Base-by-base conservation (phyloP, 2,797 vertebrate species). In the Sebastes elongatus region DNA sequence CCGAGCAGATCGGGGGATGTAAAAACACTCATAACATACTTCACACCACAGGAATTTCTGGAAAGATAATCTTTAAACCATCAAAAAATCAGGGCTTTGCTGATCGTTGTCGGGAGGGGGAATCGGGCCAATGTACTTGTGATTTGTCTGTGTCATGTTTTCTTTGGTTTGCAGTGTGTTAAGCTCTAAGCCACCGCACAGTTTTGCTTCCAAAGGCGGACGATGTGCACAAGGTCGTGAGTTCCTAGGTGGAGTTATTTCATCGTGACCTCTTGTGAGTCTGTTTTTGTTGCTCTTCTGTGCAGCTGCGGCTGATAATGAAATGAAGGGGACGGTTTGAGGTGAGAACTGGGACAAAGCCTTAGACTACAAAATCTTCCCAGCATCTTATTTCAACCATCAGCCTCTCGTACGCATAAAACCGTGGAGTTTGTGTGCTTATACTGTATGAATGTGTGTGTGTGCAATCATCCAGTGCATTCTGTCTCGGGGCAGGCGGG, bases 381-480 rank as follows among this genome's bases (percentile, higher is more conserved):
- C 32, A 68, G 49, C 53, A 30, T 27, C 57, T 57, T 18, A 30
- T 68, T 81, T 83, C 65, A 70, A 28, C 73, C 30, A 5, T 27
- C 61, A 80, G 67, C 30, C 56, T 52, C 67, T 57, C 38, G 49
- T 13, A 65, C 35, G 20, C 63, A 80, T 72, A 42, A 74, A 71
- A 28, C 25, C 57, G 18, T 16, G 8, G 62, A 25, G 62, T 56
- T 18, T 28, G 5, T 76, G 85, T 67, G 30, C 64, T 69, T 38
- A 38, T 42, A 42, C 28, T 60, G 42, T 55, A 56, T 25, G 57
- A 27, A 8, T 73, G 59, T 52, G 49, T 74, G 49, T 74, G 57
- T 71, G 78, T 49, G 61, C 63, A 70, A 78, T 87, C 90, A 88
- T 86, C 78, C 84, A 57, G 65, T 63, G 83, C 80, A 32, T 74